Base-by-base conservation (phyloP, 2,888 invertebrate genomes). In the Carterocephalus palaemon region DNA sequence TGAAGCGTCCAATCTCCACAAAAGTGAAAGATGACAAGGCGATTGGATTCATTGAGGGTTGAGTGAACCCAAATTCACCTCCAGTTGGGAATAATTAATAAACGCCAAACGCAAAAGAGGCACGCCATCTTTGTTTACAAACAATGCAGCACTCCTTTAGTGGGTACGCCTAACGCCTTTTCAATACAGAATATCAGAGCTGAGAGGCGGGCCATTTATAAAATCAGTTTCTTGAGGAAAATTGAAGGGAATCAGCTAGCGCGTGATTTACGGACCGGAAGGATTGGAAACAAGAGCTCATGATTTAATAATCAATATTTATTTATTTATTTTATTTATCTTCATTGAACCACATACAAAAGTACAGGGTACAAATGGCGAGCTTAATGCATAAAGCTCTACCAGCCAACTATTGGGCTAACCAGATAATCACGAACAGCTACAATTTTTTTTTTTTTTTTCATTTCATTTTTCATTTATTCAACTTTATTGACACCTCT, bases 71-170 rank as follows among this genome's bases (percentile, higher is more conserved):
- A 28, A 36, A 22, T 36, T 22, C 15, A 36, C 34, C 34, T 34
- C 34, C 16, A 26, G 15, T 10, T 2, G 10, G 26, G 42, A 10
- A 31, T 52, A 54, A 56, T 56, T 56, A 56, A 56, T 56, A 45
- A 52, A 52, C 51, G 54, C 48, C 56, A 52, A 55, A 47, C 46
- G 37, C 56, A 53, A 48, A 38, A 36, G 24, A 41, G 42, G 34
- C 31, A 43, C 41, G 40, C 34, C 46, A 43, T 39, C 49, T 40
- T 57, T 56, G 54, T 51, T 45, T 45, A 51, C 47, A 54, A 50
- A 57, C 59, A 56, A 57, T 53, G 46, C 32, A 19, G 38, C 49
- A 51, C 57, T 57, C 49, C 23, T 39, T 45, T 13, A 31, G 31
- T 29, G n/a, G n/a, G n/a, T n/a, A 6, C 19, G 6, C 19, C 19